Base-by-base conservation (phyloP, 2,888 invertebrate species). In the Subacronicta megacephala region DNA sequence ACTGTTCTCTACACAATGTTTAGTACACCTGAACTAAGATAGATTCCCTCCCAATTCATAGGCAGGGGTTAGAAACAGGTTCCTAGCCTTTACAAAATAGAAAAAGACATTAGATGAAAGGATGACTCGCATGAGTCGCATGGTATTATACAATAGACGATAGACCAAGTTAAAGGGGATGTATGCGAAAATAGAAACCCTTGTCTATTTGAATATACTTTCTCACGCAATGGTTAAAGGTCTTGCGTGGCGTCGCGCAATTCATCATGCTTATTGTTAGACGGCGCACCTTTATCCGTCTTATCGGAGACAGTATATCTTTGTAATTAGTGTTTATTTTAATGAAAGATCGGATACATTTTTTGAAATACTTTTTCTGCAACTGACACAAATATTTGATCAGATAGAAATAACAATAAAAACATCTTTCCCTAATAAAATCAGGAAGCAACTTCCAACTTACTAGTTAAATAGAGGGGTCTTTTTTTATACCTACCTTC, bases 1-100 rank as follows among this genome's bases (percentile, higher is more conserved):
- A 44, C n/a, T 47, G 47, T 40, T 6, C 45, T 23, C 45, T 23
- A 41, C 63, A 76, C 72, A 78, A 77, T 66, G 76, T 70, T 73
- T 46, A 59, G 60, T 73, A 74, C 82, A 81, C 79, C 83, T 85
- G 81, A 78, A 53, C 74, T 84, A 78, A 75, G 77, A 79, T 82
- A 77, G 67, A 75, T 75, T 68, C 69, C 55, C 72, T 62, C 44
- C 44, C 35, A 57, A 66, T 50, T 55, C 50, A 42, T 42, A 44
- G 58, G 56, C 79, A 82, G 72, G 82, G 82, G 81, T 82, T 76
- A 74, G 64, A 84, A 84, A 92, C 93, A 92, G 92, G 93, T 93
- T 90, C 71, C 72, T 72, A 83, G 82, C 81, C 81, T 80, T 82
- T 81, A 73, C 75, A 84, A 70, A 77, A 80, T 87, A 88, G 88